phyloP scores from a whole-genome alignment of 2,113 vertebrate species.

The Mus pahari region DNA sequence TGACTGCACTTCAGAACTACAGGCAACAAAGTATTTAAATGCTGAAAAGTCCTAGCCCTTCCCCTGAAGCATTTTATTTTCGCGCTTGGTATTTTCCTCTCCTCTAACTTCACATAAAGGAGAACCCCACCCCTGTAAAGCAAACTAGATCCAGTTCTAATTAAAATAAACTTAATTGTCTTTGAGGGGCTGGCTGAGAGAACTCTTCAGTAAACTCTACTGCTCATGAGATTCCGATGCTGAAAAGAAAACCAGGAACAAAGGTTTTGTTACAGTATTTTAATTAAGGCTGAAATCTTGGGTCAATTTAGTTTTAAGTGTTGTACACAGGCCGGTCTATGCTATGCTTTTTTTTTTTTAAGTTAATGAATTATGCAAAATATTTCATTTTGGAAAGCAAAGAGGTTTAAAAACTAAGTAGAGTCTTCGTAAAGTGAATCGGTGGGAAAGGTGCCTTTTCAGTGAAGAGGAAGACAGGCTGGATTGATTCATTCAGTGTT shows the following conservation, averaged over 20 bases:
- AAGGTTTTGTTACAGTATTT: conserved; percentile 61
- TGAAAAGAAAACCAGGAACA: conserved; percentile 17
- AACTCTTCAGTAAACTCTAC: conserved; percentile 36
- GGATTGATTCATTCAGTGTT: conserved; percentile 44
- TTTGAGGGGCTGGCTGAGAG: conserved; percentile 12
- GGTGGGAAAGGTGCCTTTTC: conserved; percentile 35
- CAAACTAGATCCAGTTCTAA: conserved; percentile 56
- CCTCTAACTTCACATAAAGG: conserved; percentile 56
- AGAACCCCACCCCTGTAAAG: background rate
- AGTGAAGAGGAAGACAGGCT: conserved; percentile 18
- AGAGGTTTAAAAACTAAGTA: background rate
- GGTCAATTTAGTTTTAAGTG: conserved; percentile 50
- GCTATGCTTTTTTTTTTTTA: background rate
- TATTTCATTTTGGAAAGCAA: conserved; percentile 32
- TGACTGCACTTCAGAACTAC: conserved; percentile 50
- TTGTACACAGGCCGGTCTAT: background rate
- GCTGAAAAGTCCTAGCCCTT: conserved; percentile 60
- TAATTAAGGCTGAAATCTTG: conserved; percentile 47
- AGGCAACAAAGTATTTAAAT: conserved; percentile 68
- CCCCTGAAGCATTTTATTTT: background rate
- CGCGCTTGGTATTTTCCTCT: background rate
- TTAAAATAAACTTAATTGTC: conserved; percentile 49
- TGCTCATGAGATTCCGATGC: conserved; percentile 17
- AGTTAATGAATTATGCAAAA: conserved; percentile 47
- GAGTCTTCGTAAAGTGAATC: background rate